These are phyloP conservation scores for Ploceus nigricollis DNA, from an alignment of 2,113 vertebrate genomes.

Conservation along the genomic window DNA sequence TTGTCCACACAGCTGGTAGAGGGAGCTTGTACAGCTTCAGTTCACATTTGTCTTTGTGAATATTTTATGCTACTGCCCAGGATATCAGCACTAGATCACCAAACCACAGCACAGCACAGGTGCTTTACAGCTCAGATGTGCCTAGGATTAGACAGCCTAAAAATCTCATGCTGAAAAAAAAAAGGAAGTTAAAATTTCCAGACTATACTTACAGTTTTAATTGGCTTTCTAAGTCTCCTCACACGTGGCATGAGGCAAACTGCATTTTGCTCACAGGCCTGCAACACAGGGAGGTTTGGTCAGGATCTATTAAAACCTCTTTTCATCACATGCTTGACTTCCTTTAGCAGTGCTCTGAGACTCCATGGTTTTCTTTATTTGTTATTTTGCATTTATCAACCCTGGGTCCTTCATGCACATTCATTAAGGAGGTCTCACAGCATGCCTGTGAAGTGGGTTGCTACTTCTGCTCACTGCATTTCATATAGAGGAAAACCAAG, in stretches of 20 bases:
- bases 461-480: neutral
- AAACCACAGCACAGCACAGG: neutral
- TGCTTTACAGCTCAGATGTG: neutral
- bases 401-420: neutral
- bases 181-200: neutral
- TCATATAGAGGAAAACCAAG: neutral
- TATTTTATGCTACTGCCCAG: constrained; percentile 27
- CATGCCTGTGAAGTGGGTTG: neutral
- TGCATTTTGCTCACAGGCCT: neutral
- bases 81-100: neutral
- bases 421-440: neutral
- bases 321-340: neutral
- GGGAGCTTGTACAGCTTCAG: neutral
- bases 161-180: neutral
- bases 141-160: neutral
- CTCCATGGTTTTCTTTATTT: neutral
- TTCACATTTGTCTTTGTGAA: constrained; percentile 44
- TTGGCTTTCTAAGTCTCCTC: neutral
- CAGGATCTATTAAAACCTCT: constrained; percentile 23
- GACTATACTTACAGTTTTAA: neutral
- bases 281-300: neutral
- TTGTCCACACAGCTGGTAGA: neutral
- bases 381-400: neutral
- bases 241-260: neutral
- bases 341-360: neutral